Evolutionary conservation across 2,113 vertebrate genomes (phyloP).

Genomic region (Gymnobelideus leadbeateri): DNA sequence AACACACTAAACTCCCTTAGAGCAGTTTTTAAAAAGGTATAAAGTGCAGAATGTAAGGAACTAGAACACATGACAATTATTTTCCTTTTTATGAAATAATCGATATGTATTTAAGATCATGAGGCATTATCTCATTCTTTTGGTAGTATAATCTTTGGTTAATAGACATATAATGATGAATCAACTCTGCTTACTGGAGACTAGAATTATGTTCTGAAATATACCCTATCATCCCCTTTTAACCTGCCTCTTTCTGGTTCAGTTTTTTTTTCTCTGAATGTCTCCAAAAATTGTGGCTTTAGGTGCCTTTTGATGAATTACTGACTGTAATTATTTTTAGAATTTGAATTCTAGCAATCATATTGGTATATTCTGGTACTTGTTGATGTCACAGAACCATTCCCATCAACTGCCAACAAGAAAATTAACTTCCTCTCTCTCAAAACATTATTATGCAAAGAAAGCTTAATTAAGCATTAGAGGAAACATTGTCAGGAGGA

Average conservation of each 20-base stretch:
- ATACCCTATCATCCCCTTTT: not conserved
- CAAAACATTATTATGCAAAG: constrained; percentile 41
- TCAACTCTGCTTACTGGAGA: constrained; percentile 16
- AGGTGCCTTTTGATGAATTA: constrained; percentile 66
- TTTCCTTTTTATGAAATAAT: constrained; percentile 56
- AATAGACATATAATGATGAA: constrained; percentile 40
- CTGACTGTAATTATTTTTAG: constrained; percentile 69
- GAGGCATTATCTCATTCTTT: constrained; percentile 43
- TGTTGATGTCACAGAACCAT: constrained; percentile 8
- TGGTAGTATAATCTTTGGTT: constrained; percentile 42
- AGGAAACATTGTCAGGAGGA: constrained; percentile 39
- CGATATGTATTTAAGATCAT: constrained; percentile 39
- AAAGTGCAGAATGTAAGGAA: constrained; percentile 21
- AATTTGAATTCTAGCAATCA: constrained; percentile 47
- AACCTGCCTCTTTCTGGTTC: constrained; percentile 35
- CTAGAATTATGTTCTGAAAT: constrained; percentile 49
- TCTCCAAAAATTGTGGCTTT: constrained; percentile 65
- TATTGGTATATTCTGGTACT: not conserved
- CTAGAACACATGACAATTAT: constrained; percentile 23
- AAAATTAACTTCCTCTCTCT: constrained; percentile 41
- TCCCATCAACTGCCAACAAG: not conserved
- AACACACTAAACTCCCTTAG: not conserved
- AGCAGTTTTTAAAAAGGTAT: not conserved
- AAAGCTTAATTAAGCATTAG: constrained; percentile 44
- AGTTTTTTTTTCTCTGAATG: constrained; percentile 54